Conservation (phyloP, 2,888 invertebrate genomes). For the Podabrus alpinus region DNA sequence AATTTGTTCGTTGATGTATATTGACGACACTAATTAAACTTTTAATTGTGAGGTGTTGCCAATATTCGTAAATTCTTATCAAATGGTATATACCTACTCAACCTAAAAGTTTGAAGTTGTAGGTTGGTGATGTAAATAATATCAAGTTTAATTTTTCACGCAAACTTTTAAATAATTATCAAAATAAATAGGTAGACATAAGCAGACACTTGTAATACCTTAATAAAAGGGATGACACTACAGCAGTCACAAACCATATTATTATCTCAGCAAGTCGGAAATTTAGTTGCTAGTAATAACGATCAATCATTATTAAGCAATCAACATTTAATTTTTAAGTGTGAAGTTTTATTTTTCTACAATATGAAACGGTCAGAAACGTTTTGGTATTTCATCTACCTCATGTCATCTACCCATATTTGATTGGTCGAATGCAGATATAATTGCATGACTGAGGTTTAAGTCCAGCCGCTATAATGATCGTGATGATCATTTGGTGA, state of each 20-base stretch:
- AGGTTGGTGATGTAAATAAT: background rate
- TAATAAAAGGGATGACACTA: slow-evolving; percentile 46
- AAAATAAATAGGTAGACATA: slow-evolving; percentile 40
- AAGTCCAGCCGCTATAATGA: slow-evolving; percentile 47
- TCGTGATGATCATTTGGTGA: slow-evolving; percentile 47
- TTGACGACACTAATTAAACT: no score
- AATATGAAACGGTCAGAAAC: slow-evolving; percentile 35
- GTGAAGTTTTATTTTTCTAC: slow-evolving; percentile 40
- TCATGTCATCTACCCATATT: slow-evolving; percentile 22
- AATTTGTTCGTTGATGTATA: no score
- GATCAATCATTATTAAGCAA: slow-evolving; percentile 49
- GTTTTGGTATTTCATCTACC: slow-evolving; percentile 27
- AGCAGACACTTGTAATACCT: slow-evolving; percentile 40
- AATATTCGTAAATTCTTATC: no score
- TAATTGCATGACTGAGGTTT: slow-evolving; percentile 45
- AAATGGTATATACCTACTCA: background rate
- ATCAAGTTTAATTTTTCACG: background rate
- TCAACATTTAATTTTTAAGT: slow-evolving; percentile 44
- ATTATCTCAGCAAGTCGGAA: slow-evolving; percentile 38
- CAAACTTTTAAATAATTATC: background rate
- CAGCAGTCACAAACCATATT: slow-evolving; percentile 43
- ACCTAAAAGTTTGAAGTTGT: background rate
- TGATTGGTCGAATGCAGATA: slow-evolving; percentile 40
- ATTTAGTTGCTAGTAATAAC: slow-evolving; percentile 44
- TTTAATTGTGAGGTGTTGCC: no score